phyloP scores from a whole-genome alignment of 2,888 invertebrate species.

The Catocala nupta region DNA sequence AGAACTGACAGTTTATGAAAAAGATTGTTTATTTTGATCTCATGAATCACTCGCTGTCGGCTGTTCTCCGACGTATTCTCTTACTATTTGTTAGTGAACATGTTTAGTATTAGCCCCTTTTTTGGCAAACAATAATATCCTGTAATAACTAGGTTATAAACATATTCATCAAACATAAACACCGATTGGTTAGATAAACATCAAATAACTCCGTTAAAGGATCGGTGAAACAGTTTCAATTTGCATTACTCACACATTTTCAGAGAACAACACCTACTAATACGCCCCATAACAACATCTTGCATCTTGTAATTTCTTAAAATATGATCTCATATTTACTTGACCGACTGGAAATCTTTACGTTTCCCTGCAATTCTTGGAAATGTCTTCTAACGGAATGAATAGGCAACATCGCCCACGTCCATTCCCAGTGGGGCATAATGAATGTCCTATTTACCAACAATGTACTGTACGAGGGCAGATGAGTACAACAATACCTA shows the following conservation, averaged over 20 bases:
- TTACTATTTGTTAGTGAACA: conserved; percentile 43
- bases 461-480: conserved; percentile 37
- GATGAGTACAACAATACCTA: conserved; percentile 28
- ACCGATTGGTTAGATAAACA: conserved; percentile 19
- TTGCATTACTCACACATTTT: conserved; percentile 31
- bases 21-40: conserved; percentile 74
- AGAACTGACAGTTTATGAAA: conserved; percentile 62
- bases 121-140: conserved; percentile 64
- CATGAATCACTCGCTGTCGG: conserved; percentile 67
- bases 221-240: conserved; percentile 15
- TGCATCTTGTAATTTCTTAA: conserved; percentile 36
- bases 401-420: conserved; percentile 48
- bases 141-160: conserved; percentile 47
- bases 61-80: conserved; percentile 21
- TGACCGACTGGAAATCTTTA: conserved; percentile 43
- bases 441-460: conserved; percentile 47
- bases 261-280: conserved; percentile 22
- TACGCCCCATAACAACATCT: conserved; percentile 28
- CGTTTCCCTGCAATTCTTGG: conserved; percentile 50
- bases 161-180: conserved; percentile 35
- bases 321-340: conserved; percentile 50
- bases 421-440: conserved; percentile 28
- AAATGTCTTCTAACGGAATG: conserved; percentile 43
- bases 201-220: conserved; percentile 18
- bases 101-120: conserved; percentile 57